Evolutionary conservation across 2,797 vertebrate species (phyloP).

Genomic region (Dendrocincla fuliginosa): DNA sequence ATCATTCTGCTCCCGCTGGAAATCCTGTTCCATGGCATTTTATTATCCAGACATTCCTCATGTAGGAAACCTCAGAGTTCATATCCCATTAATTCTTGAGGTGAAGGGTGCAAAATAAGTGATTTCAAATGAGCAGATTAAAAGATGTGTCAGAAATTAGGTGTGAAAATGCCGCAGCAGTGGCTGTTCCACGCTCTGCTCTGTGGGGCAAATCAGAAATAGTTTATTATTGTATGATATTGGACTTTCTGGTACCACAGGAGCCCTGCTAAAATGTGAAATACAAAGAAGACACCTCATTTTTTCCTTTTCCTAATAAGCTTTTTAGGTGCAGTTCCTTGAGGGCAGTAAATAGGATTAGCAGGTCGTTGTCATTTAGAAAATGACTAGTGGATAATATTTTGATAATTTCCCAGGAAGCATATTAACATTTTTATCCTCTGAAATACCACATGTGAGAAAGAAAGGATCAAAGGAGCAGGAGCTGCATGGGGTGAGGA

Average conservation of each 20-base stretch:
- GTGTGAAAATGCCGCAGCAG: too few species aligned
- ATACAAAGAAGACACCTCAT: neutral
- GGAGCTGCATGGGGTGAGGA: neutral
- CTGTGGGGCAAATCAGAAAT: neutral
- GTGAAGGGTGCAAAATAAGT: neutral
- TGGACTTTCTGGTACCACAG: neutral
- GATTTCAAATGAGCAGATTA: neutral
- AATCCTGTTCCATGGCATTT: neutral
- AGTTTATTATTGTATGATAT: neutral
- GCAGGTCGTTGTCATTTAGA: neutral
- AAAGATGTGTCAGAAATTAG: neutral
- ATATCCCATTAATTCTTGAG: neutral
- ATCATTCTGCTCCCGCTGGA: neutral
- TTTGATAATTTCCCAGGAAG: neutral
- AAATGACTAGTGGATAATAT: neutral
- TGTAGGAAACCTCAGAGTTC: neutral
- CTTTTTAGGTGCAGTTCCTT: neutral
- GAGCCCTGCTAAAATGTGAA: neutral
- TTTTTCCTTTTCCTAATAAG: neutral
- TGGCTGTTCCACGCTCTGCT: fast-evolving
- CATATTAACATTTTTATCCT: neutral
- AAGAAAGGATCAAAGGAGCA: neutral
- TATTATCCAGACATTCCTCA: neutral
- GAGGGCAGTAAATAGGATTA: neutral
- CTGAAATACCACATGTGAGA: neutral